Evolutionary conservation across 2,797 vertebrate genomes (phyloP), one percentile per base, ranked within the genome.

Genomic region (Rhinella marina): DNA sequence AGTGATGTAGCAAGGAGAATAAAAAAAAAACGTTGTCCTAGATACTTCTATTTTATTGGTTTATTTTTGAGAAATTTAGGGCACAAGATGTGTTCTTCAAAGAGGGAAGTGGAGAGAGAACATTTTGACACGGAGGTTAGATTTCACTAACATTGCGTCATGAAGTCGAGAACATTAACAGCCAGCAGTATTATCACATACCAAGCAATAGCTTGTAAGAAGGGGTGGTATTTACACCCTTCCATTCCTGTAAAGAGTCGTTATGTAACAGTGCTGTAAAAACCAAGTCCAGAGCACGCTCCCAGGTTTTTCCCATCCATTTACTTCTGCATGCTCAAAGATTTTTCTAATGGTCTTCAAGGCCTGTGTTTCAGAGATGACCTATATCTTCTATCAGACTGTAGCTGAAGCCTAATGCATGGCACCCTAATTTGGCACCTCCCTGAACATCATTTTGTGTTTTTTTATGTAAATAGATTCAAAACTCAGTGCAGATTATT

Each of bases 121-220:
- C 57, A 77, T 62, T 66, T 21, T 76, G 80, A 56, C 27, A 64
- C 80, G 2, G 0, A 54, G 17, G 12, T 13, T 64, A 19, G 21
- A n/a, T 76, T 82, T 76, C 81, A 76, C 11, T 82, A 66, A 66
- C 3, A 19, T 87, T 87, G 70, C 86, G 25, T 82, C 80, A 87
- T 54, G 29, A 32, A 61, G 50, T 48, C 23, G 50, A 70, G 52
- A 25, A 59, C 25, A 61, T 59, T 59, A 32, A 21, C 57, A 17
- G 11, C 10, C 78, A 64, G 59, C 57, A 81, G 32, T 21, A 32
- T 41, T 73, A 73, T 48, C 70, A 73, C 70, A 73, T 73, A 41
- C 17, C 72, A 50, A n/a, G 72, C 11, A 41, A 19, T 72, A 50
- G 9, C 8, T 11, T 23, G 41, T 11, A 50, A 75, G 19, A 75